Conservation (phyloP, 2,113 vertebrate species). For the Glaucomys volans region DNA sequence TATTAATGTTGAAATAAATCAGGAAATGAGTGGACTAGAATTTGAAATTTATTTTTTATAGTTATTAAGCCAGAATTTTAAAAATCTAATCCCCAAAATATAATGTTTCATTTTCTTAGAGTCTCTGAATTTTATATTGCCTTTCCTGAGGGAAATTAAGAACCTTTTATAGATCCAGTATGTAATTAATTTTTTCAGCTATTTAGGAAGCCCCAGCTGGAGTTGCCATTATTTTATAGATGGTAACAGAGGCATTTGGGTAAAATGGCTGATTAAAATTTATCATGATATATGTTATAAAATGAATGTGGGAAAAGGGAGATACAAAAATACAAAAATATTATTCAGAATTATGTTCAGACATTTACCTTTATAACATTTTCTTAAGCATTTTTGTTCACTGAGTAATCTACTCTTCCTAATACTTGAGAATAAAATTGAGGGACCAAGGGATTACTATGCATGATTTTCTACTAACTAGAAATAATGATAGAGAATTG, state of each 20-base stretch:
- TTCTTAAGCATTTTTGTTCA: constrained; percentile 10
- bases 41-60: constrained; percentile 27
- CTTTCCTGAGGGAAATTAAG: neutral
- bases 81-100: neutral
- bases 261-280: neutral
- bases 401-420: neutral
- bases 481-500: neutral
- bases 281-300: neutral
- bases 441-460: neutral
- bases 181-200: constrained; percentile 10
- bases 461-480: neutral
- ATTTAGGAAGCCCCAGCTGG: neutral
- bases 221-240: neutral
- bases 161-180: neutral
- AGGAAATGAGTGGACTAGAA: neutral
- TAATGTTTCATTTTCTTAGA: constrained; percentile 38
- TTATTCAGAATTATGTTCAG: constrained; percentile 46
- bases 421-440: neutral
- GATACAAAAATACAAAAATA: neutral
- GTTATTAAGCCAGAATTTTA: neutral
- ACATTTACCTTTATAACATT: neutral
- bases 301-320: neutral
- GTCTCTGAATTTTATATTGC: constrained; percentile 42
- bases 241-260: neutral
- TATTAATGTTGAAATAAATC: neutral